Conservation (phyloP, 2,888 invertebrate genomes). For the Laspeyria flexula region DNA sequence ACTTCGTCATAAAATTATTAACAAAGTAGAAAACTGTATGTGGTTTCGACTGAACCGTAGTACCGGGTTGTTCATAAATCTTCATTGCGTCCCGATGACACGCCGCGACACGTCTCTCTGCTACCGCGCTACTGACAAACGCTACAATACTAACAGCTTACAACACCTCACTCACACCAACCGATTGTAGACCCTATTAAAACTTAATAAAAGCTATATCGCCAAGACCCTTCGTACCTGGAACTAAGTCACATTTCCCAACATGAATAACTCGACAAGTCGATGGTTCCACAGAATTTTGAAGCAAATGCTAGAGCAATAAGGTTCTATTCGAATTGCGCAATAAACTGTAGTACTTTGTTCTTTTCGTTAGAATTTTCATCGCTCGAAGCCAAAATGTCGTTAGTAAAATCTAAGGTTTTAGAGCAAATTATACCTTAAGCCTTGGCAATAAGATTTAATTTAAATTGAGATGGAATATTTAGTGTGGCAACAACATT, state of each 20-base stretch:
- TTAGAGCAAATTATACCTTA: slow-evolving; percentile 41
- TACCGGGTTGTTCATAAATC: slow-evolving; percentile 83
- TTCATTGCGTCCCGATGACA: slow-evolving; percentile 86
- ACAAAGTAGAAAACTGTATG: slow-evolving; percentile 69
- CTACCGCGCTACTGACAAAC: slow-evolving; percentile 75
- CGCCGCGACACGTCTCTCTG: slow-evolving; percentile 83
- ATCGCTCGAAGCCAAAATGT: slow-evolving; percentile 59
- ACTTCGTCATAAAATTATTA: slow-evolving; percentile 61
- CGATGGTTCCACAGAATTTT: slow-evolving; percentile 53
- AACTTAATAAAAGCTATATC: slow-evolving; percentile 29
- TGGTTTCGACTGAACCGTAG: slow-evolving; percentile 68
- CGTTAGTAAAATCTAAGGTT: slow-evolving; percentile 38
- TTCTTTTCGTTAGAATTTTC: slow-evolving; percentile 79
- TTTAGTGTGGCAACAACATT: slow-evolving; percentile 80
- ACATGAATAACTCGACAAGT: slow-evolving; percentile 65
- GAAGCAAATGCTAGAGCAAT: slow-evolving; percentile 52
- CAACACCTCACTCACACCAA: slow-evolving; percentile 37
- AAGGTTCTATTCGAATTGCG: slow-evolving; percentile 61
- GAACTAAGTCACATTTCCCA: slow-evolving; percentile 68
- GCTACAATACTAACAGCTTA: slow-evolving; percentile 57
- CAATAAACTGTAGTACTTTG: slow-evolving; percentile 67
- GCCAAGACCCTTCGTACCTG: slow-evolving; percentile 18
- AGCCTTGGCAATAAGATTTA: slow-evolving; percentile 26
- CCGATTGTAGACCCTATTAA: slow-evolving; percentile 41
- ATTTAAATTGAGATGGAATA: slow-evolving; percentile 32